Conservation (phyloP, 2,888 invertebrate genomes). For the Keiferia lycopersicella region DNA sequence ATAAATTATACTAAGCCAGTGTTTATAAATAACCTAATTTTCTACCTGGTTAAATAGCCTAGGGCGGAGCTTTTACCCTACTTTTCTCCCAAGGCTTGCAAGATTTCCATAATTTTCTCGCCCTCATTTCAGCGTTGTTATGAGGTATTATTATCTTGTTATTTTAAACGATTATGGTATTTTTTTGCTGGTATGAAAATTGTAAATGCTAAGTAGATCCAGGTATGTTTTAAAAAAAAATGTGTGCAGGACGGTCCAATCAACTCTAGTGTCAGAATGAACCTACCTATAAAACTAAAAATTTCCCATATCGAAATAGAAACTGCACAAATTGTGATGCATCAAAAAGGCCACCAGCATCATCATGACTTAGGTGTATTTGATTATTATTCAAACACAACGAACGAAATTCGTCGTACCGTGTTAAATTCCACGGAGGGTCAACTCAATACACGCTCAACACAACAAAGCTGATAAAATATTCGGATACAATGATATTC, state of each 20-base stretch:
- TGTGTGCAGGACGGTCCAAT: too few species aligned
- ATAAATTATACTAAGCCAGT: conserved; percentile 17
- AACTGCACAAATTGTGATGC: too few species aligned
- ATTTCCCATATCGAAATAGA: too few species aligned
- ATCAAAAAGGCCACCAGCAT: background rate
- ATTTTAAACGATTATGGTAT: background rate
- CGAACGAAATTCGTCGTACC: background rate
- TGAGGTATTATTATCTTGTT: conserved; percentile 4
- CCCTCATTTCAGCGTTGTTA: background rate
- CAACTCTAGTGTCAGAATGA: too few species aligned
- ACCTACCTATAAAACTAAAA: too few species aligned
- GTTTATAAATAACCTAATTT: background rate
- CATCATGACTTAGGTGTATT: background rate
- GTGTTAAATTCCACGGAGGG: conserved; percentile 15
- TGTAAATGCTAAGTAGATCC: too few species aligned
- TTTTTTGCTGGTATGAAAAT: background rate
- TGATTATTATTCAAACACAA: background rate
- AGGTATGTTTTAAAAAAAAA: too few species aligned
- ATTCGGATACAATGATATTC: background rate
- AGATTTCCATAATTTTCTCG: conserved; percentile 10
- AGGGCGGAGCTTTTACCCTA: conserved; percentile 20
- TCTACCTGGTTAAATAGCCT: background rate
- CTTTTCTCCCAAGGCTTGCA: conserved; percentile 11
- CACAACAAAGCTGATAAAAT: conserved; percentile 16
- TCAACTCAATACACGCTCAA: too few species aligned